phyloP scores from a whole-genome alignment of 2,797 vertebrate species.

The Phrynocephalus forsythii region DNA sequence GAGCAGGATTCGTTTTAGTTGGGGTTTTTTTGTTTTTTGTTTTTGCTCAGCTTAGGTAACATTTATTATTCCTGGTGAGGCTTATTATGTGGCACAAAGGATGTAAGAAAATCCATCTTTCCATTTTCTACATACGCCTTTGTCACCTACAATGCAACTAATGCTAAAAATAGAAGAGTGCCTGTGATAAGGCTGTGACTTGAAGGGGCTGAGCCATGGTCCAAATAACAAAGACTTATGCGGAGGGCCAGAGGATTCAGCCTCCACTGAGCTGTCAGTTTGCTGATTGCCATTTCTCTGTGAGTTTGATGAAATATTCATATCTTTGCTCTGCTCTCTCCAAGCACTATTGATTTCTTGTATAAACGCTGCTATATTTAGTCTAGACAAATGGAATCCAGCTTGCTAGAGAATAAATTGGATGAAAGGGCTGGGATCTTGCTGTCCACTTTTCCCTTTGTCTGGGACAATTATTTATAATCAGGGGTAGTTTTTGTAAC shows the following conservation, averaged over 20 bases:
- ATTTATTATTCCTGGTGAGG: slow-evolving; percentile 64
- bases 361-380: slow-evolving; percentile 92
- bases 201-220: slow-evolving; percentile 75
- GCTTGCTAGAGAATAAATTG: slow-evolving; percentile 85
- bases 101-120: slow-evolving; percentile 78
- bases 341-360: slow-evolving; percentile 92
- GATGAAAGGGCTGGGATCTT: slow-evolving; percentile 80
- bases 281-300: slow-evolving; percentile 80
- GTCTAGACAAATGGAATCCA: slow-evolving; percentile 88
- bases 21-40: neutral
- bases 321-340: slow-evolving; percentile 83
- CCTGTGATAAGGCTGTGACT: slow-evolving; percentile 75
- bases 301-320: slow-evolving; percentile 85
- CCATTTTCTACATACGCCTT: slow-evolving; percentile 76
- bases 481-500: slow-evolving; percentile 85
- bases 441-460: slow-evolving; percentile 85
- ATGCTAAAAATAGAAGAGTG: slow-evolving; percentile 80
- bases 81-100: slow-evolving; percentile 76
- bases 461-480: slow-evolving; percentile 88
- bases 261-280: slow-evolving; percentile 73
- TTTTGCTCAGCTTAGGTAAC: slow-evolving; percentile 59
- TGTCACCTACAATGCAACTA: slow-evolving; percentile 80
- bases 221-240: slow-evolving; percentile 74
- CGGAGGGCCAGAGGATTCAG: slow-evolving; percentile 72
- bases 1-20: neutral